A percentile compares a stretch with the other conserved stretches of the same genome.
These are phyloP conservation scores for Leucophenga montana DNA, from an alignment of 2,888 invertebrate species.

Conservation along the genomic window DNA sequence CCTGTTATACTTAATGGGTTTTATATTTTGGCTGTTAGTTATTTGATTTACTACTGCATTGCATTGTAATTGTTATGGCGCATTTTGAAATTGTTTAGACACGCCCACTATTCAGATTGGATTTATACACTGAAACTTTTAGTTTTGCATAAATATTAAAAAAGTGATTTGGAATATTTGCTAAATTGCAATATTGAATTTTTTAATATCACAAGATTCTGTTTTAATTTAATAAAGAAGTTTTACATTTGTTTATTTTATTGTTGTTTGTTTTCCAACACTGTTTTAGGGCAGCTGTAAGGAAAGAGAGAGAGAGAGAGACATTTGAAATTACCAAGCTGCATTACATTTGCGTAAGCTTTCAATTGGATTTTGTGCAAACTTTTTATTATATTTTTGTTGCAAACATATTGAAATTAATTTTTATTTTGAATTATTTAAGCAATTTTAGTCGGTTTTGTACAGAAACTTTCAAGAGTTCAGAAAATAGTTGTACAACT, in stretches of 20 bases:
- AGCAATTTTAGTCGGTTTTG: no score
- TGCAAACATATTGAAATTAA: no score
- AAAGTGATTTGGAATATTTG: slow-evolving; percentile 29
- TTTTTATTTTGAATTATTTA: no score
- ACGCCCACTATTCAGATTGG: slow-evolving; percentile 47
- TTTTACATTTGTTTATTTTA: background rate
- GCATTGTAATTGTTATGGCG: slow-evolving; percentile 54
- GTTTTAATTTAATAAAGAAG: background rate
- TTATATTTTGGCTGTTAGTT: slow-evolving; percentile 38
- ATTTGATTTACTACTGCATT: slow-evolving; percentile 16
- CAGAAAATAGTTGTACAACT: no score
- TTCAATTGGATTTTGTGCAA: slow-evolving; percentile 10
- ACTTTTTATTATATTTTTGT: no score
- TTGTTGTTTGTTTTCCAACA: background rate
- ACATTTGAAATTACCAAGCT: no score
- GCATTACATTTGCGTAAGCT: no score
- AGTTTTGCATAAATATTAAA: slow-evolving; percentile 23
- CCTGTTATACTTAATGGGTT: slow-evolving; percentile 32
- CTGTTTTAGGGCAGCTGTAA: background rate
- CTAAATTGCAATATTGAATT: background rate
- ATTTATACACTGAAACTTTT: background rate
- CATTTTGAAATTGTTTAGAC: slow-evolving; percentile 47
- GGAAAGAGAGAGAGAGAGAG: background rate
- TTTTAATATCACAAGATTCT: slow-evolving; percentile 39
- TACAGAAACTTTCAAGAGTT: no score